Evolutionary conservation across 1,140 invertebrate genomes (phyloP), one percentile per base, ranked within the genome.

Genomic region (Orchesella cincta): DNA sequence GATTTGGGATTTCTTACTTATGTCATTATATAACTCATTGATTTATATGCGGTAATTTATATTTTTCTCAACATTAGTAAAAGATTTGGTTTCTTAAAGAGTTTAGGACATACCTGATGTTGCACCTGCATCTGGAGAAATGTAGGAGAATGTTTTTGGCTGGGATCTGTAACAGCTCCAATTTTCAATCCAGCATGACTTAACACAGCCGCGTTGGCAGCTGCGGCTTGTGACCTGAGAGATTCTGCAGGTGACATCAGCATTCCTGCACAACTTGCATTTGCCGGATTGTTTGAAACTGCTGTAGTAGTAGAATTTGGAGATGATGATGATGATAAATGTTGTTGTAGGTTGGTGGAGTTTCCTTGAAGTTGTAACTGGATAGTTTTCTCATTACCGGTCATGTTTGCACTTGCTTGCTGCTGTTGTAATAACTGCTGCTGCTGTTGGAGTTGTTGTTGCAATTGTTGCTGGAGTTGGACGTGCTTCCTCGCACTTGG

Each of bases 61-160:
- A n/a, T n/a, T n/a, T n/a, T n/a, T n/a, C n/a, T n/a, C n/a, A n/a
- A n/a, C n/a, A n/a, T n/a, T n/a, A n/a, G n/a, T n/a, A n/a, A n/a
- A n/a, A n/a, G n/a, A n/a, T n/a, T n/a, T n/a, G n/a, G n/a, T n/a
- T n/a, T n/a, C n/a, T n/a, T n/a, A n/a, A n/a, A n/a, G n/a, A 51
- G n/a, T 51, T n/a, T n/a, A n/a, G n/a, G n/a, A n/a, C n/a, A n/a
- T n/a, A 70, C 78, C 79, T 52, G n/a, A n/a, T 80, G 80, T 39
- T 79, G 80, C 33, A 81, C 75, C 39, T 81, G 80, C 80, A 81
- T 78, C 54, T 81, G 80, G 28, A 81, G 71, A 35, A 78, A 34
- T 28, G 76, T 57, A 20, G 79, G 73, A 23, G 76, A 62, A 57
- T 35, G 33, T 23, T 26, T 14, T n/a, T 67, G 62, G 23, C 3